phyloP scores from a whole-genome alignment of 2,113 vertebrate genomes.

The Pachycephala philippinensis region DNA sequence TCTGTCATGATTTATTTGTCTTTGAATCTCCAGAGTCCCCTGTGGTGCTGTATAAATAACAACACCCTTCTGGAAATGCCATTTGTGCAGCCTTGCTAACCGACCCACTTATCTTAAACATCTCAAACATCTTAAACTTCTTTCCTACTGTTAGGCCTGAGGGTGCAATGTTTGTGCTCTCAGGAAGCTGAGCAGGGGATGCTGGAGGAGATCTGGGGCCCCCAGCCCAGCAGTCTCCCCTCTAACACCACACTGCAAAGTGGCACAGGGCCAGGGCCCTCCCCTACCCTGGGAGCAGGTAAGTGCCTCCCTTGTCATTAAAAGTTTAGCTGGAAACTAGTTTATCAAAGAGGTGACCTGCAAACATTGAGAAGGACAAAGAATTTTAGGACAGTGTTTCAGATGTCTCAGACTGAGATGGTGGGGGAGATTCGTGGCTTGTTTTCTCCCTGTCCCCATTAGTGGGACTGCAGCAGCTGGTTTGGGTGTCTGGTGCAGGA shows the following conservation, averaged over 20 bases:
- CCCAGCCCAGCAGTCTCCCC: not conserved
- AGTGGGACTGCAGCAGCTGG: not conserved
- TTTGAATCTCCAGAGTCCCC: not conserved
- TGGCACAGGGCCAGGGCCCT: not conserved
- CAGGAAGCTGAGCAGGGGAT: not conserved
- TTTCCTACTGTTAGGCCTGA: not conserved
- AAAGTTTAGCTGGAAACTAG: conserved; percentile 20
- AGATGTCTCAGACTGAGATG: not conserved
- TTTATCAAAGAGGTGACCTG: not conserved
- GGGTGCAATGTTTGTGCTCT: not conserved
- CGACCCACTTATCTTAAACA: conserved; percentile 13
- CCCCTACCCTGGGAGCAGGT: not conserved
- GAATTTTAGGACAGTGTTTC: not conserved
- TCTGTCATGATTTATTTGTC: conserved; percentile 25
- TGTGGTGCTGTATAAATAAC: conserved; percentile 1
- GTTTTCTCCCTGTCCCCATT: not conserved
- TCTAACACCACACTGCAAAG: not conserved
- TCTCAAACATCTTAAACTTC: not conserved
- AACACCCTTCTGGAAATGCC: not conserved
- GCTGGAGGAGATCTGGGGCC: not conserved
- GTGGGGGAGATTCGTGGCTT: accelerated
- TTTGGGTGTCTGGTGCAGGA: not conserved
- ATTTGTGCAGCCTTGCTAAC: not conserved
- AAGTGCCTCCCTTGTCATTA: not conserved
- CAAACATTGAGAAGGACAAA: not conserved